Base-by-base conservation (phyloP, 1,140 invertebrate species). In the Bombus balteatus region DNA sequence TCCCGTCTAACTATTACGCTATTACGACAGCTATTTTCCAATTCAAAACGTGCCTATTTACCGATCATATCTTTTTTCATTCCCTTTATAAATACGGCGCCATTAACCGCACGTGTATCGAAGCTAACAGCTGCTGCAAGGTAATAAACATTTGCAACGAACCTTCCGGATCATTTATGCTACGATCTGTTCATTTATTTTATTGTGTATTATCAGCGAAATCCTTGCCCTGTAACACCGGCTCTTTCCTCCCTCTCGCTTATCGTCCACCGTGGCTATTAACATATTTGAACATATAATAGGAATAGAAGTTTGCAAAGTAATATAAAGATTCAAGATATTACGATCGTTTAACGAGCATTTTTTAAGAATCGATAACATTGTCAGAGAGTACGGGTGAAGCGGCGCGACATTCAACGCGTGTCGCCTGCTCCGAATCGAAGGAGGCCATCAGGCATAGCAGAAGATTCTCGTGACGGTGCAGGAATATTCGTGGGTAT, bases 401-500 rank as follows among this genome's bases (percentile, higher is more conserved):
- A 65, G 18, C 37, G 4, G 13, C 37, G 37, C 57, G 75, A 65
- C 28, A 57, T 37, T 53, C 22, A 39, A 12, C 22, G 28, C 34
- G 28, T 3, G 43, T 53, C 18, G n/a, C 66, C 53, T 34, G 32
- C 12, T 22, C 22, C 2, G 34, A 10, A 75, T 43, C 81, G 43
- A 66, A 53, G 47, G 37, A 39, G 72, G 39, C 9, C 34, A 32
- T 43, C 34, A 66, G 22, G 1, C 68, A 18, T 28, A n/a, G 25
- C 66, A 41, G 71, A 66, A 25, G 81, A 86, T 86, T 77, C 72
- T 62, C 80, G 57, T 80, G 62, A 34, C n/a, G n/a, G 6, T 22
- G 85, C 87, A 57, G 25, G 39, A 32, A 72, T 85, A 80, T 73
- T 73, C 32, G 68, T 65, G 66, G 83, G 57, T 73, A 41, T 57